Evolutionary conservation across 2,113 vertebrate genomes (phyloP), one percentile per base, ranked within the genome.

Genomic region (Nannobrachium achirus): DNA sequence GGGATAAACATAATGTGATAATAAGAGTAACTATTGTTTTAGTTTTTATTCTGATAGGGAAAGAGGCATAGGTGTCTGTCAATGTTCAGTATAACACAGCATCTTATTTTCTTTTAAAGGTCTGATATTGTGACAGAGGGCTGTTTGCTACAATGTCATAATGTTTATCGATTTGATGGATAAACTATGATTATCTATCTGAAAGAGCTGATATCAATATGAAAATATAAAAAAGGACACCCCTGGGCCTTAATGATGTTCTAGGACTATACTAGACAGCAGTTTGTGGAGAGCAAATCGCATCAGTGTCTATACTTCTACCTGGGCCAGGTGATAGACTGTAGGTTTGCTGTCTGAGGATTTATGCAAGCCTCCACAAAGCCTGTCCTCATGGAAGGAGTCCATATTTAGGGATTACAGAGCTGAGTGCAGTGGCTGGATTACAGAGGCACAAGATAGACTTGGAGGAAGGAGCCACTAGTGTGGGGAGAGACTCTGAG

Each of bases 321-420:
- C 61, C 25, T 41, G 44, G 20, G 56, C 49, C 57, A 56, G 38
- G 10, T 16, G 10, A 4, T 39, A 18, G n/a, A 59, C 57, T 44
- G 40, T 10, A 45, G 56, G 61, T 70, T 73, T 40, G 48, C 25
- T 46, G 66, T 79, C 66, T 77, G 48, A 69, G 52, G 63, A 33
- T 25, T 75, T 83, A 76, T 59, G 67, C 66, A 42, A 63, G 73
- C 66, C 49, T 61, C 40, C 49, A 62, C 38, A 86, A 78, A 79
- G 73, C 67, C 59, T 10, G 56, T 70, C 69, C 81, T 55, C 0
- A 7, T 71, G 79, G 86, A 83, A 77, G 79, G 84, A 83, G 82
- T 69, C 67, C 75, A 2, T 63, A 50, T 62, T 0, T 0, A 45
- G 65, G 72, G 87, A 86, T 87, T 80, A 87, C 59, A 49, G 19